Evolutionary conservation across 2,113 vertebrate species (phyloP), one percentile per base, ranked within the genome.

Genomic region (Cebidichthys violaceus): DNA sequence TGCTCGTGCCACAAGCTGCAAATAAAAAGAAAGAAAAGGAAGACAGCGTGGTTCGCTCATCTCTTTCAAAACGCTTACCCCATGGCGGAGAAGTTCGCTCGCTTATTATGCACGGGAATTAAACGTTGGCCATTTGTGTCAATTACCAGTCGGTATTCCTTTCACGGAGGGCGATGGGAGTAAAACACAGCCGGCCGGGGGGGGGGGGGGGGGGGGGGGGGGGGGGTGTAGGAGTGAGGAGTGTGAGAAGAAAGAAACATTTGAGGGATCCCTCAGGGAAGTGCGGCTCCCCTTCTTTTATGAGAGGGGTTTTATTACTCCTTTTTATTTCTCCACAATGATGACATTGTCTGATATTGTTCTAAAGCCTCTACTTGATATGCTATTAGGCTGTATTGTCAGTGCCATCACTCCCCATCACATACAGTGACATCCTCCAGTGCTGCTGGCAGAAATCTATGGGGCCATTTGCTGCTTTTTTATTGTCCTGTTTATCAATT

Each of bases 401-500:
- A 55, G 76, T 72, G 64, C 64, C 85, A 79, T 88, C 76, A 75
- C 77, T 62, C 68, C 73, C 43, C 18, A 47, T 47, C 41, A 80
- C 65, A 71, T 57, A 67, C 75, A 80, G 79, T 77, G 85, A 77
- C 79, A 79, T 84, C 73, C 85, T 71, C 69, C 85, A 77, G 74
- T 75, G 29, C 71, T 77, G 62, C 79, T 80, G 87, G 86, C 73
- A 87, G 68, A 75, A 88, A 88, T 92, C 87, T 79, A 81, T 81
- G 85, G 69, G 77, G 61, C 85, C 83, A 86, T 90, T 93, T 87
- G 82, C 78, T 82, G 65, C 81, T 86, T 57, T 57, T 90, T 92
- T 92, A 91, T 92, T 89, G 88, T 91, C 82, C 79, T 92, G 88
- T 92, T 94, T 93, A 93, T 93, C 93, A 94, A 94, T 94, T 93